phyloP scores from a whole-genome alignment of 2,113 vertebrate genomes.

The Casuarius casuarius region DNA sequence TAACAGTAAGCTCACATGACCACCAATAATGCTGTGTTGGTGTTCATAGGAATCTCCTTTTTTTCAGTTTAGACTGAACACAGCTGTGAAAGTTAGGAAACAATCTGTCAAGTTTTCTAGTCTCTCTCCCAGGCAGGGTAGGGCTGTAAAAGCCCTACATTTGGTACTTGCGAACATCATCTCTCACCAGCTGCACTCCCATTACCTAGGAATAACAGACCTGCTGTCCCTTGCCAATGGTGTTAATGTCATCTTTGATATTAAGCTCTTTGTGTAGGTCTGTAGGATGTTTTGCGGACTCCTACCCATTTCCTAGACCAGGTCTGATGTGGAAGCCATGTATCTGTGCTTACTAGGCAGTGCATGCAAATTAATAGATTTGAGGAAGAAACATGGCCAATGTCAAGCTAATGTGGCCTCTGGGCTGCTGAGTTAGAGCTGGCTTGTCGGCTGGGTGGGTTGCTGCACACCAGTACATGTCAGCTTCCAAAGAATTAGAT shows the following conservation, averaged over 20 bases:
- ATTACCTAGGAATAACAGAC: not conserved
- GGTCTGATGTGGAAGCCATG: not conserved
- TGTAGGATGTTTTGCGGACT: not conserved
- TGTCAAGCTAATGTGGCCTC: not conserved
- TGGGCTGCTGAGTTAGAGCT: not conserved
- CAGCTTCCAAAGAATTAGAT: not conserved
- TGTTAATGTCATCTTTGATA: not conserved
- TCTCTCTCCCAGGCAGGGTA: not conserved
- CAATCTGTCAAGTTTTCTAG: not conserved
- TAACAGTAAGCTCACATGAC: not conserved
- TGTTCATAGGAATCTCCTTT: not conserved
- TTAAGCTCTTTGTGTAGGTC: not conserved
- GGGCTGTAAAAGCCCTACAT: not conserved
- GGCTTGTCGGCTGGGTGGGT: not conserved
- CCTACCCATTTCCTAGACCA: not conserved
- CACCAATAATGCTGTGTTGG: slow-evolving; percentile 16
- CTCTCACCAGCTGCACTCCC: not conserved
- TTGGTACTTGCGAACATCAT: not conserved
- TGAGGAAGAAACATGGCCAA: not conserved
- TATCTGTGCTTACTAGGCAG: not conserved
- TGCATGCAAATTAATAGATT: not conserved
- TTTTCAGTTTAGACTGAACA: slow-evolving; percentile 20
- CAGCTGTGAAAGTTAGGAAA: not conserved
- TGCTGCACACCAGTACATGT: not conserved
- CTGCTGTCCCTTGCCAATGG: not conserved